Percentiles rank a stretch among this genome's conserved stretches.
Conservation (phyloP, 2,888 invertebrate species). For the Cerastoderma edule region DNA sequence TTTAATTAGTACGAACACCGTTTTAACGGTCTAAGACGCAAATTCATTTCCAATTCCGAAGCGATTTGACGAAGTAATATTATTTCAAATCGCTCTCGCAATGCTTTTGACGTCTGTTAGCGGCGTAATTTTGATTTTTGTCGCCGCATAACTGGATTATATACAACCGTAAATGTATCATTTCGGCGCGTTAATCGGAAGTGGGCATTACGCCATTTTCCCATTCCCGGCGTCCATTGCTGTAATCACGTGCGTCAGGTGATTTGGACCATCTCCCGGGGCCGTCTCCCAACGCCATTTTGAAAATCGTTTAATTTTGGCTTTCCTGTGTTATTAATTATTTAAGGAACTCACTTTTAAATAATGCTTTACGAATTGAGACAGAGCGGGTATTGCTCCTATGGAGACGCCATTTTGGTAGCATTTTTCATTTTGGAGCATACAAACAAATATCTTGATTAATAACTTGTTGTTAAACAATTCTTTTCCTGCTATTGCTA, state of each 20-base stretch:
- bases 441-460: too few relatives aligned
- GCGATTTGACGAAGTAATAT: constrained; percentile 23
- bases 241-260: constrained; percentile 12
- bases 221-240: constrained; percentile 2
- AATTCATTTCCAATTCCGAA: constrained; percentile 14
- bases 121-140: constrained; percentile 22
- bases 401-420: too few relatives aligned
- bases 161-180: constrained; percentile 21
- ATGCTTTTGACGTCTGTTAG: constrained; percentile 26
- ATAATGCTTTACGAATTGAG: too few relatives aligned
- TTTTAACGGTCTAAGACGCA: constrained; percentile 15
- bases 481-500: too few relatives aligned
- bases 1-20: constrained; percentile 19
- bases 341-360: too few relatives aligned
- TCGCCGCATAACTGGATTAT: constrained; percentile 21
- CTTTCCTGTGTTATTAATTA: too few relatives aligned
- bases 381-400: too few relatives aligned
- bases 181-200: not conserved
- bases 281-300: too few relatives aligned
- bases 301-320: too few relatives aligned
- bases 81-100: constrained; percentile 15
- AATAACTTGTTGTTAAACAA: too few relatives aligned
- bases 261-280: constrained; percentile 21
- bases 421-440: too few relatives aligned
- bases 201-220: constrained; percentile 8